Percentiles rank a stretch among this genome's conserved stretches.
Evolutionary conservation across 2,797 vertebrate species (phyloP).

Genomic region (Ciconia nigra): DNA sequence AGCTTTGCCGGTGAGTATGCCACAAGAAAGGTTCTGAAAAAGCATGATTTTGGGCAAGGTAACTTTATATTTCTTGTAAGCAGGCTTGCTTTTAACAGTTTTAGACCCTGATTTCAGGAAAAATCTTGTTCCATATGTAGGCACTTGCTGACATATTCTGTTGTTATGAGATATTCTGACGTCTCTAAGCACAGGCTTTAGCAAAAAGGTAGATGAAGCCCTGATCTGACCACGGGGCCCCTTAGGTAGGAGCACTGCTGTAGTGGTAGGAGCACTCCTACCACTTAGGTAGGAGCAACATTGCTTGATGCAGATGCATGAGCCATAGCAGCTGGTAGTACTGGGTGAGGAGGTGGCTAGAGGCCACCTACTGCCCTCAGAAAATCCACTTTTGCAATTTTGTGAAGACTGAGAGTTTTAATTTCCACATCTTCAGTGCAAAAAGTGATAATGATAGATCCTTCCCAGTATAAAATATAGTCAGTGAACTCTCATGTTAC

Average conservation of each 20-base stretch:
- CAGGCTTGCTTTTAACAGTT: neutral
- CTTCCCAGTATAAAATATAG: neutral
- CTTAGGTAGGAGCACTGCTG: neutral
- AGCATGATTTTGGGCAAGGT: neutral
- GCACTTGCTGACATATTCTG: neutral
- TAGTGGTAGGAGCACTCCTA: too few species aligned
- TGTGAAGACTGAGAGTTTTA: neutral
- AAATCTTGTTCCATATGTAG: neutral
- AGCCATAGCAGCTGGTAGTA: neutral
- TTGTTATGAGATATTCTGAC: neutral
- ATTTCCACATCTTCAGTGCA: neutral
- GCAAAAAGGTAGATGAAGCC: neutral
- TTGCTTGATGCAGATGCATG: neutral
- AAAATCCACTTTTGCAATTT: neutral
- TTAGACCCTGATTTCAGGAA: neutral
- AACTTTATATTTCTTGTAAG: neutral
- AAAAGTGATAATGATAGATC: neutral
- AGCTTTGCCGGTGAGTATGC: neutral
- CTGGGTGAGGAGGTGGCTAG: neutral
- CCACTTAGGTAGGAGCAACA: neutral
- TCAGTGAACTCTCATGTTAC: neutral
- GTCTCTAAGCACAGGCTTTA: neutral
- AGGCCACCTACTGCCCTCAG: neutral
- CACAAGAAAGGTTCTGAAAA: neutral
- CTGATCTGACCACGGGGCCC: accelerated